These are phyloP conservation scores for Dolichoris vasculosae DNA, from an alignment of 1,140 invertebrate species.

Conservation along the genomic window DNA sequence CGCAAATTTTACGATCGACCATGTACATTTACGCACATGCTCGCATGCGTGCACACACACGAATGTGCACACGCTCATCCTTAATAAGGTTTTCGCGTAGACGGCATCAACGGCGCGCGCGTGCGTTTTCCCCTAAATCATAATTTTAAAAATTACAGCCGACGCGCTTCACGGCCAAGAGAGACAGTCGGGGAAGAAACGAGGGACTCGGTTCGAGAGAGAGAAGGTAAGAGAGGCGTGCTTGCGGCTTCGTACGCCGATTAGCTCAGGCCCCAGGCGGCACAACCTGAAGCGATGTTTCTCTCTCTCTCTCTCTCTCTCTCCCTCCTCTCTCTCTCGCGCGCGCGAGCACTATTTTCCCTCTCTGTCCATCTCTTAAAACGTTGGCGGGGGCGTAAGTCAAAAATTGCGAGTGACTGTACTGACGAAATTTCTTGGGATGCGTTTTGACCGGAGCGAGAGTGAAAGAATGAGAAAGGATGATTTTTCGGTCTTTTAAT, in stretches of 20 bases:
- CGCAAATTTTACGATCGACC: slow-evolving; percentile 46
- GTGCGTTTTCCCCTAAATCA: slow-evolving; percentile 53
- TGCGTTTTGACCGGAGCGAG: not conserved
- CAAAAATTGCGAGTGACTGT: not conserved
- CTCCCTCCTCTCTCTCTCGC: not conserved
- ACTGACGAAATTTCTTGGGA: slow-evolving; percentile 29
- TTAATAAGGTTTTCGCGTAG: slow-evolving; percentile 52
- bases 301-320: not conserved
- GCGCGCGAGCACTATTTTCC: too few species aligned
- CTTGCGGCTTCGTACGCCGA: slow-evolving; percentile 60
- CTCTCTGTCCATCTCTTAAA: not conserved
- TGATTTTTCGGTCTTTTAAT: slow-evolving; percentile 24
- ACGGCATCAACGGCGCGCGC: slow-evolving; percentile 12
- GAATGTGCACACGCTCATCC: slow-evolving; percentile 24
- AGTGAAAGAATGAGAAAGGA: not conserved
- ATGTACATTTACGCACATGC: slow-evolving; percentile 5
- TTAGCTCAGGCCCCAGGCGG: slow-evolving; percentile 39
- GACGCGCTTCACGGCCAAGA: slow-evolving; percentile 31
- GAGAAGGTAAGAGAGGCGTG: slow-evolving; percentile 55
- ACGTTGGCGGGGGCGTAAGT: slow-evolving; percentile 31
- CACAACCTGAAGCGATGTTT: slow-evolving; percentile 18
- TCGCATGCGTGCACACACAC: not conserved
- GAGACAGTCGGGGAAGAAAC: slow-evolving; percentile 19
- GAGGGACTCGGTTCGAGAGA: not conserved
- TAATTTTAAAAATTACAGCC: slow-evolving; percentile 54